These are phyloP conservation scores for Cheilosia soror DNA, from an alignment of 2,888 invertebrate genomes.

Conservation along the genomic window DNA sequence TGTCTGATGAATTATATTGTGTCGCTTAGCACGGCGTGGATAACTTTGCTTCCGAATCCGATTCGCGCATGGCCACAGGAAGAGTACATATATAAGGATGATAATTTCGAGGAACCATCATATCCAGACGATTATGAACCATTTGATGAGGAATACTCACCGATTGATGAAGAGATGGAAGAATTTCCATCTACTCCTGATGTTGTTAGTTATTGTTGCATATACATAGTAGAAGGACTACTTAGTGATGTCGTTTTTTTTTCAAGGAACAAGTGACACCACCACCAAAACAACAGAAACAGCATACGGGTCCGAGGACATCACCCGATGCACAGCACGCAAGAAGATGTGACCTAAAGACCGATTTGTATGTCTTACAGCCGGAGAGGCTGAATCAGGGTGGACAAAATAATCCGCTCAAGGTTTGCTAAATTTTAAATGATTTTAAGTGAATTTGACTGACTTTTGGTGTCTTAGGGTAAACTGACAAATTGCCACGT, in stretches of 20 bases:
- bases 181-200: slow-evolving; percentile 82
- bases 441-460: not conserved
- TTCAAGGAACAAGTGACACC: slow-evolving; percentile 82
- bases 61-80: slow-evolving; percentile 83
- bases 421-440: slow-evolving; percentile 81
- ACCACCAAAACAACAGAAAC: slow-evolving; percentile 81
- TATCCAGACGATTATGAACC: slow-evolving; percentile 83
- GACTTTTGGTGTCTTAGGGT: slow-evolving; percentile 84
- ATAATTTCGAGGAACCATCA: slow-evolving; percentile 81
- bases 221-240: not conserved
- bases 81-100: slow-evolving; percentile 81
- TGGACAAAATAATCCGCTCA: slow-evolving; percentile 92
- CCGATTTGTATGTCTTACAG: slow-evolving; percentile 93
- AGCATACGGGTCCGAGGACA: slow-evolving; percentile 82
- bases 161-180: slow-evolving; percentile 82
- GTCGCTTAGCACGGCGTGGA: slow-evolving; percentile 81
- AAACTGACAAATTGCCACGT: slow-evolving; percentile 94
- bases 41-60: slow-evolving; percentile 81
- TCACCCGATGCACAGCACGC: slow-evolving; percentile 86
- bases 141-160: slow-evolving; percentile 82
- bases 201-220: slow-evolving; percentile 78
- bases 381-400: slow-evolving; percentile 91
- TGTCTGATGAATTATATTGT: slow-evolving; percentile 82
- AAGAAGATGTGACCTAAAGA: slow-evolving; percentile 93
- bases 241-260: not conserved